Percentiles rank a stretch among this genome's conserved stretches.
Conservation (phyloP, 1,140 invertebrate genomes). For the Geopemphigus sp. region DNA sequence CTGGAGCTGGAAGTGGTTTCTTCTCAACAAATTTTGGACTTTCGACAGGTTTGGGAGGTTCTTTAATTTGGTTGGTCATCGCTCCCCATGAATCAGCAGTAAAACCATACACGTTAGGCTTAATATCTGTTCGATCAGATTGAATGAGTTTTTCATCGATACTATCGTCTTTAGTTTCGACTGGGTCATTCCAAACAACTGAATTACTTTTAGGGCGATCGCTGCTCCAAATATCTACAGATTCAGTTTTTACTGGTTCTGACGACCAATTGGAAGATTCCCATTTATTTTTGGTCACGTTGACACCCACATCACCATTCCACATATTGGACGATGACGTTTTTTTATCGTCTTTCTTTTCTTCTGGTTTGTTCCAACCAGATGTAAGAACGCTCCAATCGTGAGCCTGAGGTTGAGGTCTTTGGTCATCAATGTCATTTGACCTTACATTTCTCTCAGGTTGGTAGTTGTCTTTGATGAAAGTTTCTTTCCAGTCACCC, state of each 20-base stretch:
- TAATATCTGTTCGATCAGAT: conserved; percentile 22
- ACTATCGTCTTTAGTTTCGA: conserved; percentile 32
- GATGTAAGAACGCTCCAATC: conserved; percentile 44
- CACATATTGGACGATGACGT: conserved; percentile 39
- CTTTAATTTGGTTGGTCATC: conserved; percentile 41
- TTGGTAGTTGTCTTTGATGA: conserved; percentile 44
- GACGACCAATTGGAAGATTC: conserved; percentile 42
- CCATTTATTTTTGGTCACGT: conserved; percentile 41
- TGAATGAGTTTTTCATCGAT: conserved; percentile 46
- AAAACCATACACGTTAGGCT: conserved; percentile 40
- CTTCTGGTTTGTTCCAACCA: conserved; percentile 44
- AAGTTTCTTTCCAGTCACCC: conserved; percentile 47
- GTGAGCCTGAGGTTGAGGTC: conserved; percentile 39
- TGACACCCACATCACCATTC: conserved; percentile 36
- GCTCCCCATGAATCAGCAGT: conserved; percentile 33
- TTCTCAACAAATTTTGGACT: conserved; percentile 43
- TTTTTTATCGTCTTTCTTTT: conserved; percentile 44
- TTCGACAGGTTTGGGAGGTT: conserved; percentile 36
- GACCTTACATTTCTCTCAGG: conserved; percentile 43
- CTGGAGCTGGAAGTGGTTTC: conserved; percentile 41
- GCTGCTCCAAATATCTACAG: conserved; percentile 41
- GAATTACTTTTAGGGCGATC: conserved; percentile 47
- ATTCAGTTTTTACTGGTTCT: conserved; percentile 29
- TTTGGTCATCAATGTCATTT: conserved; percentile 44
- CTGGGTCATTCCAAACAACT: conserved; percentile 40